Conservation (phyloP, 2,888 invertebrate genomes). For the Nymphalis urticae region DNA sequence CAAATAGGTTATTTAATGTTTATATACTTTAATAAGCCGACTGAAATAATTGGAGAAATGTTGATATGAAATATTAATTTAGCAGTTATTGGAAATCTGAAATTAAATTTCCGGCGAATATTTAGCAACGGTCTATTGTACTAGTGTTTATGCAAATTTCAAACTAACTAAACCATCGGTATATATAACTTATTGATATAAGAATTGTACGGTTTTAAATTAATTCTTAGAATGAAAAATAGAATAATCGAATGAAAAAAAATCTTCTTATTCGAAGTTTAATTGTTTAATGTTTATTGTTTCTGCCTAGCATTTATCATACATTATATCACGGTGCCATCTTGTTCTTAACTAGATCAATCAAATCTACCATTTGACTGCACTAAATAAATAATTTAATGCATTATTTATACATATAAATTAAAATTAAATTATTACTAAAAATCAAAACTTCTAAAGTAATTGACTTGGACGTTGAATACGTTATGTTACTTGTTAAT, state of each 20-base stretch:
- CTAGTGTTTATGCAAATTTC: neutral
- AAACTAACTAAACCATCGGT: neutral
- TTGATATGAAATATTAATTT: conserved; percentile 32
- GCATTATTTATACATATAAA: too few relatives aligned
- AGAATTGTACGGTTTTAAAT: too few relatives aligned
- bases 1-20: conserved; percentile 4
- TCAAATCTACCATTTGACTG: too few relatives aligned
- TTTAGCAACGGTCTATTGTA: conserved; percentile 20
- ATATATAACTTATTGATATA: too few relatives aligned
- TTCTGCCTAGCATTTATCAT: too few relatives aligned
- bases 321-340: too few relatives aligned
- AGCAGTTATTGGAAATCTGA: conserved; percentile 31
- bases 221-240: too few relatives aligned
- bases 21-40: conserved; percentile 27
- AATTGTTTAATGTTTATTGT: too few relatives aligned
- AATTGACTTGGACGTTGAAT: conserved; percentile 20
- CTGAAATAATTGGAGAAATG: conserved; percentile 31
- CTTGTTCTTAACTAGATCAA: too few relatives aligned
- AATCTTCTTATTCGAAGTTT: too few relatives aligned
- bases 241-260: too few relatives aligned
- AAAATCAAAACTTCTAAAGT: conserved; percentile 17
- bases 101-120: conserved; percentile 32
- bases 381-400: too few relatives aligned
- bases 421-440: neutral
- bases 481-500: conserved; percentile 18